A percentile compares a stretch with the other conserved stretches of the same genome.
These are phyloP conservation scores for Neopelma chrysocephalum DNA, from an alignment of 2,797 vertebrate species.

Conservation along the genomic window DNA sequence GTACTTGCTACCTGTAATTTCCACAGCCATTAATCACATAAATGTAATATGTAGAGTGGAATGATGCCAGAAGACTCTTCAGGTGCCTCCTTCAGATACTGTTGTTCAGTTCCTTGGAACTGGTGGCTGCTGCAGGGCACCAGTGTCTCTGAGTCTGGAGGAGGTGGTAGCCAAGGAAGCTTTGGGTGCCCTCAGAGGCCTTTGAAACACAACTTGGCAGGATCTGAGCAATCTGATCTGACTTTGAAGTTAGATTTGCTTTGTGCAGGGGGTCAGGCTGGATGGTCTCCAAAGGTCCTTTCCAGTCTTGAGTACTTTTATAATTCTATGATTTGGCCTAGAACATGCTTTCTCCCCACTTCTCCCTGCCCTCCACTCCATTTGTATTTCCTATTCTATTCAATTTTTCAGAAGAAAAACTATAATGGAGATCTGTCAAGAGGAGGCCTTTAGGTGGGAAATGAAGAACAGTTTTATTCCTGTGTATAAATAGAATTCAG, in stretches of 20 bases:
- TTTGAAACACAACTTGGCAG: not conserved
- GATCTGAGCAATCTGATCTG: not conserved
- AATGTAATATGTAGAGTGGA: not conserved
- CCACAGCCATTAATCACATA: not conserved
- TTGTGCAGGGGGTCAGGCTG: not conserved
- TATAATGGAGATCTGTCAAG: not conserved
- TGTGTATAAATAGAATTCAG: conserved; percentile 38
- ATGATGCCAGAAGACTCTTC: not conserved
- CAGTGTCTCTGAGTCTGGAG: not conserved
- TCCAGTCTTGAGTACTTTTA: not conserved
- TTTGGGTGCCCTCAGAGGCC: not conserved
- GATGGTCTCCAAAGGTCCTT: not conserved
- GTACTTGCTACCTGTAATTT: not conserved
- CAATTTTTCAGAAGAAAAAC: conserved; percentile 15
- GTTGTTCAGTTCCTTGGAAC: not conserved
- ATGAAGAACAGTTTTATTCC: not conserved
- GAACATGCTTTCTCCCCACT: not conserved
- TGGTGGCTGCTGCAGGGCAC: accelerated
- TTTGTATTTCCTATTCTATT: not conserved
- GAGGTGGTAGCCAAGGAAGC: accelerated
- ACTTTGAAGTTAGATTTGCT: not conserved
- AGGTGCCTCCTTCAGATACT: not conserved
- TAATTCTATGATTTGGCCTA: not conserved
- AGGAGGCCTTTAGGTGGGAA: not conserved
- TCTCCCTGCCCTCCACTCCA: accelerated